phyloP scores from a whole-genome alignment of 2,797 vertebrate species.

The Manis crassicaudata region DNA sequence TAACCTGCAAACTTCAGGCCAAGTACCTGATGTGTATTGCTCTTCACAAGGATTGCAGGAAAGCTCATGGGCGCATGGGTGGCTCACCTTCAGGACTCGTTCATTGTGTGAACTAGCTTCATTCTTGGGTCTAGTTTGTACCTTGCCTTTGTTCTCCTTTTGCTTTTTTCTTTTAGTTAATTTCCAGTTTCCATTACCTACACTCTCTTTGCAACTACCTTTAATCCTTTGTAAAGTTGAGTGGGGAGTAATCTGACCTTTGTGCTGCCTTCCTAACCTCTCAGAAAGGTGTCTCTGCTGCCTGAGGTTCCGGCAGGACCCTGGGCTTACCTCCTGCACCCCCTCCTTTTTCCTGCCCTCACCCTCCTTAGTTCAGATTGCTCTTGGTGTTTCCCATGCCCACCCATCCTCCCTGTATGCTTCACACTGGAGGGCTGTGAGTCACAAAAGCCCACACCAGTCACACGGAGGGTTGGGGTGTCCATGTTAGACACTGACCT shows the following conservation, averaged over 20 bases:
- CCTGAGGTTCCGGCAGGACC: neutral
- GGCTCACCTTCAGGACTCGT: neutral
- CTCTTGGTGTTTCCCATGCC: neutral
- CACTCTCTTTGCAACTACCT: neutral
- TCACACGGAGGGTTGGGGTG: neutral
- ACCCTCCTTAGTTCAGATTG: neutral
- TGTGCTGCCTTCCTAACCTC: neutral
- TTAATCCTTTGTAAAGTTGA: neutral
- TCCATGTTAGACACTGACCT: neutral
- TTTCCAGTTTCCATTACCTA: neutral
- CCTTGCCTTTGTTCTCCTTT: neutral
- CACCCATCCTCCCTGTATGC: no score
- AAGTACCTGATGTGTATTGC: rapidly evolving
- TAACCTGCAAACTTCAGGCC: neutral
- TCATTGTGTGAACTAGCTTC: neutral
- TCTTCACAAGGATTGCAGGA: neutral
- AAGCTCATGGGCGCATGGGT: rapidly evolving
- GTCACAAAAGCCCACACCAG: rapidly evolving
- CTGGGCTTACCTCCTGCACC: neutral
- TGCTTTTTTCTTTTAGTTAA: no score
- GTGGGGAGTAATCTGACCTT: neutral
- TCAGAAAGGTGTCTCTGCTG: neutral
- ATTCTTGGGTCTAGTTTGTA: neutral
- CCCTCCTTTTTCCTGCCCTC: neutral
- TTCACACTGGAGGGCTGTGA: rapidly evolving